phyloP scores from a whole-genome alignment of 2,113 vertebrate species.

The Mustelus asterias region DNA sequence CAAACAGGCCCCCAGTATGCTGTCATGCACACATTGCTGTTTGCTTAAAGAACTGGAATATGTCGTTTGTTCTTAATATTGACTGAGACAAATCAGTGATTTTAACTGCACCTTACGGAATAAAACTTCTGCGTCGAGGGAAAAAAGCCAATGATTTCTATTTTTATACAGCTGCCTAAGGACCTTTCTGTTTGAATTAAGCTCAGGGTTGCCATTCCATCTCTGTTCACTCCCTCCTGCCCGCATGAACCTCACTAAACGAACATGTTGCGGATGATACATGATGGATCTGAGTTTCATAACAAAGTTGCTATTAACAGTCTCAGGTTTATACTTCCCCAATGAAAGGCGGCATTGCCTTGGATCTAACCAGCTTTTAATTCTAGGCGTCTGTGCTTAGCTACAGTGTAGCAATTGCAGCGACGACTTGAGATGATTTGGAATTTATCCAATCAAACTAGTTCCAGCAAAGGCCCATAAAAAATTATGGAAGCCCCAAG shows the following conservation, averaged over 20 bases:
- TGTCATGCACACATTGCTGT: neutral
- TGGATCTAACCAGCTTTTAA: neutral
- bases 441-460: conserved; percentile 5
- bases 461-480: neutral
- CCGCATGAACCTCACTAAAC: neutral
- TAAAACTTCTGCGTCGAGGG: neutral
- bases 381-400: neutral
- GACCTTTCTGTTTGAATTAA: neutral
- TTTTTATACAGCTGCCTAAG: neutral
- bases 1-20: neutral
- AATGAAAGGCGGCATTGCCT: neutral
- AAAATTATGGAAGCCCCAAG: neutral
- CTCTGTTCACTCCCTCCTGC: neutral
- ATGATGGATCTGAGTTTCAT: neutral
- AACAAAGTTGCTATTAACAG: neutral
- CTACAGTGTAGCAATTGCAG: neutral
- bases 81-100: neutral
- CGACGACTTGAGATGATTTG: neutral
- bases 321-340: neutral
- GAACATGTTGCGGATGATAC: neutral
- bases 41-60: neutral
- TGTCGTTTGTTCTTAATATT: neutral
- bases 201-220: neutral
- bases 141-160: neutral
- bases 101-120: neutral